Conservation (phyloP, 2,797 vertebrate species). For the Meriones psammophilus region DNA sequence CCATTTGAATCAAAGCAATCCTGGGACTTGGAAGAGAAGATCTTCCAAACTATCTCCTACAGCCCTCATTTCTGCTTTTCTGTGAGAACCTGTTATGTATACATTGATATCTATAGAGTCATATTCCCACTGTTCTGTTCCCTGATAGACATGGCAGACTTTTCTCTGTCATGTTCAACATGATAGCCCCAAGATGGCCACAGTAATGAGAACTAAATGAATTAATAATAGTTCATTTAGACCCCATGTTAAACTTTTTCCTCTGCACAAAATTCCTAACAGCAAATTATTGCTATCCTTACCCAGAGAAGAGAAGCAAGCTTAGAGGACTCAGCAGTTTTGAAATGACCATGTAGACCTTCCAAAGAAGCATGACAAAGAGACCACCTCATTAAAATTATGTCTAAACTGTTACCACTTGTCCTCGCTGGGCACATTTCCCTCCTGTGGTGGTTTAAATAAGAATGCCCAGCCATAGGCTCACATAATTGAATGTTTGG, state of each 20-base stretch:
- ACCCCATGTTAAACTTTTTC: neutral
- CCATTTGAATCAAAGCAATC: neutral
- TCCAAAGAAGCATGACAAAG: too few species aligned
- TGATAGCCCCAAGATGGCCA: neutral
- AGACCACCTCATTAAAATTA: too few species aligned
- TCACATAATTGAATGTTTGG: too few species aligned
- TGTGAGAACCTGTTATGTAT: neutral
- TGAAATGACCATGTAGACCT: neutral
- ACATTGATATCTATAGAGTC: neutral
- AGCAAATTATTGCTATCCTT: neutral
- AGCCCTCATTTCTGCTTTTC: neutral
- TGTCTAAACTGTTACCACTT: too few species aligned
- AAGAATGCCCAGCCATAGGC: too few species aligned
- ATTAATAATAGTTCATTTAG: neutral
- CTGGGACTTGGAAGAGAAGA: neutral
- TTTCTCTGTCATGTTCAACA: neutral
- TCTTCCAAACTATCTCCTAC: neutral
- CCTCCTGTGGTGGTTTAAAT: too few species aligned
- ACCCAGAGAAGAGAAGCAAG: neutral
- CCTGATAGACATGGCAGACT: neutral
- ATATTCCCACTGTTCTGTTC: neutral
- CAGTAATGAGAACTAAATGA: constrained; percentile 8
- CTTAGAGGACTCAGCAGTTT: neutral
- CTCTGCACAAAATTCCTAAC: neutral
- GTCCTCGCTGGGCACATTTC: too few species aligned